These are phyloP conservation scores for Strix occidentalis DNA, from an alignment of 2,797 vertebrate genomes.

Conservation along the genomic window DNA sequence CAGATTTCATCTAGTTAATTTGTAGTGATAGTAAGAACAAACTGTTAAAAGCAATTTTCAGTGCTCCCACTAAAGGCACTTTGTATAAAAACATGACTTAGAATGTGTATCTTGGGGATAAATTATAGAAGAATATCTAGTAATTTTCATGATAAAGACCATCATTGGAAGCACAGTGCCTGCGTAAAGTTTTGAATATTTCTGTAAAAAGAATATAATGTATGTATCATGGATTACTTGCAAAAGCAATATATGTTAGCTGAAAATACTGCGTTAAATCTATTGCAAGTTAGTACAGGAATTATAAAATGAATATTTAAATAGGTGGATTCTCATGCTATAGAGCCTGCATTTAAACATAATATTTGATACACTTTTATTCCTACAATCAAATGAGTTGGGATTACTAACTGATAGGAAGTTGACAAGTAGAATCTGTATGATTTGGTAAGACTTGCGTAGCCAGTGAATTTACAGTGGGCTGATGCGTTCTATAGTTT, in stretches of 20 bases:
- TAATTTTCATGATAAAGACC: slow-evolving; percentile 68
- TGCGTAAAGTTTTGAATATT: slow-evolving; percentile 44
- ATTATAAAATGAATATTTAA: slow-evolving; percentile 56
- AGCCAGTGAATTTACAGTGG: slow-evolving; percentile 15
- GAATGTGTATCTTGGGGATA: slow-evolving; percentile 68
- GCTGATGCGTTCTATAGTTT: neutral
- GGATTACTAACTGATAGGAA: neutral
- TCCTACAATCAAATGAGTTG: neutral
- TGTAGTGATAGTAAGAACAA: slow-evolving; percentile 43
- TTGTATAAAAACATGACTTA: slow-evolving; percentile 60
- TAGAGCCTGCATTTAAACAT: neutral
- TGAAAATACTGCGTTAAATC: slow-evolving; percentile 40
- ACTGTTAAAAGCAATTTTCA: slow-evolving; percentile 61
- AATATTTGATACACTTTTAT: neutral
- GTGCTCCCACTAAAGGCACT: slow-evolving; percentile 40
- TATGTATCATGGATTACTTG: slow-evolving; percentile 35
- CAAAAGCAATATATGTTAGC: slow-evolving; percentile 39
- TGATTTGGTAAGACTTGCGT: neutral
- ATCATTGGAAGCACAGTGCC: slow-evolving; percentile 43
- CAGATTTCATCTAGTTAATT: slow-evolving; percentile 60
- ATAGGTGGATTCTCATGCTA: neutral
- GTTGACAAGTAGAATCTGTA: neutral
- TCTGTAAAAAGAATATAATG: slow-evolving; percentile 16
- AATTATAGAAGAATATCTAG: slow-evolving; percentile 62
- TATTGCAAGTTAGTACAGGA: slow-evolving; percentile 30